phyloP scores from a whole-genome alignment of 2,797 vertebrate genomes.

The Alfaro cultratus region DNA sequence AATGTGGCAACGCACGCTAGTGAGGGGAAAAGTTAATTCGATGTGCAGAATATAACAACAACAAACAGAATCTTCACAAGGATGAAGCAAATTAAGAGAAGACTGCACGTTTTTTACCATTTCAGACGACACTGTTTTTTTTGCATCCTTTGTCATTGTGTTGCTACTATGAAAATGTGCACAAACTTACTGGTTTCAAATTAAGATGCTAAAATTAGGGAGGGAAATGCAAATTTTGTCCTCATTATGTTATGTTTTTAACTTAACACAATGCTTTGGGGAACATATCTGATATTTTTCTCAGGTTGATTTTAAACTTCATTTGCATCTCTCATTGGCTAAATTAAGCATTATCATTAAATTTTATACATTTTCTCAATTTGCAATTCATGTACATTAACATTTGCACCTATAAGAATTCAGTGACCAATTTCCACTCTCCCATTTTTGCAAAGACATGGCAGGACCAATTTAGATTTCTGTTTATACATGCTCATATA shows the following conservation, averaged over 20 bases:
- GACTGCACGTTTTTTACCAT: background rate
- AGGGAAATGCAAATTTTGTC: background rate
- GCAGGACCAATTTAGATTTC: background rate
- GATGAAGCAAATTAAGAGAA: background rate
- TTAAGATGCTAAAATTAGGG: background rate
- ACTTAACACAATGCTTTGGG: background rate
- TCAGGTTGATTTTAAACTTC: background rate
- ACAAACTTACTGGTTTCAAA: background rate
- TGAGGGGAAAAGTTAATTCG: slow-evolving; percentile 38
- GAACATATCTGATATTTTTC: slow-evolving; percentile 3
- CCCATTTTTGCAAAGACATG: background rate
- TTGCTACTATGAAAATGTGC: background rate
- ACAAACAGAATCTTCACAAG: slow-evolving; percentile 19
- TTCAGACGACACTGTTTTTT: background rate
- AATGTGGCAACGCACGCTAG: slow-evolving; percentile 11
- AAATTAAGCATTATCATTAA: background rate
- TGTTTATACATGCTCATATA: too few relatives aligned
- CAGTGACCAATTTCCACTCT: background rate
- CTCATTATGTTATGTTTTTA: slow-evolving; percentile 3
- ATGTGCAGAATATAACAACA: slow-evolving; percentile 20
- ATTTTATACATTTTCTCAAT: slow-evolving; percentile 4
- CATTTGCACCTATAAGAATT: background rate
- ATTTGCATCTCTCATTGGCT: background rate
- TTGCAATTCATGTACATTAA: background rate
- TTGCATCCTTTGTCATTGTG: background rate